Evolutionary conservation across 2,113 vertebrate genomes (phyloP), one percentile per base, ranked within the genome.

Genomic region (Phalacrocorax pelagicus): DNA sequence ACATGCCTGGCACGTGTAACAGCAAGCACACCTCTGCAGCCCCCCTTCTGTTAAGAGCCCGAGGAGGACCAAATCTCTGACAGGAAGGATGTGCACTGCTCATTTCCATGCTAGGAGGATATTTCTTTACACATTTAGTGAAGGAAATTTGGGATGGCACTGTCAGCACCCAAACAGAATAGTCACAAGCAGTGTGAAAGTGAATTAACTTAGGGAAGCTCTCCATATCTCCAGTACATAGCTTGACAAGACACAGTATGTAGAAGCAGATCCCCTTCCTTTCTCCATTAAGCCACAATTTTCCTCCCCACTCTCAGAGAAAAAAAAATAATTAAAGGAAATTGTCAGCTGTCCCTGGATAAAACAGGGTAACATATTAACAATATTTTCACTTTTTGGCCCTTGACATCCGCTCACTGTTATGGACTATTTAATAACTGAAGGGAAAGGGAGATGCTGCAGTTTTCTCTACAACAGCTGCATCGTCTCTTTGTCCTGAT

Each of bases 1-100:
- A 7, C 0, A 2, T 11, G 17, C 12, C 19, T 72, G n/a, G 13
- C 51, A 7, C 2, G 0, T 14, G 66, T 21, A 54, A 59, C 10
- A 38, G 40, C 27, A 22, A 44, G 22, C 5, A 15, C 18, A 12
- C 1, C 57, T 34, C 47, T 81, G 63, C 79, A 40, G 40, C 57
- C 71, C 11, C 23, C 11, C 32, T 55, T 42, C 49, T 80, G 14
- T 29, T 4, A 30, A 49, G 1, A 73, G 3, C 23, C 44, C 40
- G 11, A 16, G 9, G 4, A 15, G 6, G 4, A 38, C 13, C 51
- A 38, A 51, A 13, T 8, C 19, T 0, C 0, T 55, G 38, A 23
- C 6, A 15, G 52, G 26, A 34, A 19, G 24, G 32, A 32, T 17
- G 7, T 22, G 27, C 12, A 5, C n/a, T 47, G 51, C 46, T n/a